Evolutionary conservation across 1,140 invertebrate genomes (phyloP), one percentile per base, ranked within the genome.

Genomic region (Tetragonula clypearis): DNA sequence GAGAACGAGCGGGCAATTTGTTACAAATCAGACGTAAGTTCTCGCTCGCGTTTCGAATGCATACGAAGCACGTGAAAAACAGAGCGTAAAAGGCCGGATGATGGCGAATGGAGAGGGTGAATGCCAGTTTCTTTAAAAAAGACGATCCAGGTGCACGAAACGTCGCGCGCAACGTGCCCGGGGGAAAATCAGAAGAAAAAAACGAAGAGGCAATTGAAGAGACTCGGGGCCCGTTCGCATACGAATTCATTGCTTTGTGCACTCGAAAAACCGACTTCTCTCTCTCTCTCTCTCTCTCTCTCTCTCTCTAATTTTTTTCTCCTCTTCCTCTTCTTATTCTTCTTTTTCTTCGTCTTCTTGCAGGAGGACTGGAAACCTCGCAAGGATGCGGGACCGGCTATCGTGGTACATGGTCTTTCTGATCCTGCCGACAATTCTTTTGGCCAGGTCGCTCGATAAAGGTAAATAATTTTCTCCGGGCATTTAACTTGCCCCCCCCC

Each of bases 401-500:
- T 94, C 94, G 56, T 95, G 94, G 94, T 95, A 95, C 91, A 95
- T 95, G 94, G 94, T 95, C 83, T 95, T 95, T 85, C 83, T 95
- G 88, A 94, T 95, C 82, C 90, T 95, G 84, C 95, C 95, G 82
- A 95, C 95, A 86, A 94, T 95, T 79, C 92, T 95, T 78, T 92
- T 95, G 84, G 95, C 95, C 82, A 94, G 94, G 85, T 95, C 95
- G 74, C 94, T 95, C 85, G 95, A 95, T 87, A 95, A 94, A 93
- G 95, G 95, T 95, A 89, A 90, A 88, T 79, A 75, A 84, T 71
- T 73, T 84, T 84, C 80, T 86, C 68, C 41, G 60, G n/a, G 58
- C 58, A 74, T 85, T 85, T 81, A 85, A 85, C 79, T 60, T 58
- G 62, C 49, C 49, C 55, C 23, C 17, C 49, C 49, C 55, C 23